Evolutionary conservation across 2,888 invertebrate species (phyloP).

Genomic region (Caenorhabditis angaria): DNA sequence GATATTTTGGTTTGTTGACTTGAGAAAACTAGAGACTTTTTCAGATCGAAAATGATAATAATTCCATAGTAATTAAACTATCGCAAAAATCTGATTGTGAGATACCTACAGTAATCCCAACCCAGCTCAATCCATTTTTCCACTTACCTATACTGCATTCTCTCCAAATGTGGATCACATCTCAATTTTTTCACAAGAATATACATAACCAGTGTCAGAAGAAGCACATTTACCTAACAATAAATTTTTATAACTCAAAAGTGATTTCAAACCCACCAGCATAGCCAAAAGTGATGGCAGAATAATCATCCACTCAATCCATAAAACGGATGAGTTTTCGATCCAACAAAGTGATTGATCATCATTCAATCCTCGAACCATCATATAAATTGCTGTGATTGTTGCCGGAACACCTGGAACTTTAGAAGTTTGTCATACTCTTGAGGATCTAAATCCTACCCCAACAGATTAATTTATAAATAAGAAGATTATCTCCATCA

Average conservation of each 20-base stretch:
- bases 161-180: slow-evolving; percentile 74
- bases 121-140: neutral
- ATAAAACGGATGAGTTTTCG: slow-evolving; percentile 38
- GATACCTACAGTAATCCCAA: no score
- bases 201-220: slow-evolving; percentile 72
- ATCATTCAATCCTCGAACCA: slow-evolving; percentile 27
- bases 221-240: slow-evolving; percentile 69
- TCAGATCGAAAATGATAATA: neutral
- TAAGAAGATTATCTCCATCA: slow-evolving; percentile 71
- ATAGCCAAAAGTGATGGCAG: slow-evolving; percentile 39
- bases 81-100: no score
- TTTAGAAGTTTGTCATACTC: neutral
- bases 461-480: slow-evolving; percentile 75
- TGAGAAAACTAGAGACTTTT: neutral
- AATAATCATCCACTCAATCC: slow-evolving; percentile 43
- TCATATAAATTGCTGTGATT: slow-evolving; percentile 27
- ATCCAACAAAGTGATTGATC: slow-evolving; percentile 41
- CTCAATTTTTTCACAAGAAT: slow-evolving; percentile 74
- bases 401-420: slow-evolving; percentile 41
- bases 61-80: no score
- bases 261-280: slow-evolving; percentile 22
- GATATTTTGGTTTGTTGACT: neutral
- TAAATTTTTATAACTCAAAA: no score
- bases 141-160: slow-evolving; percentile 74
- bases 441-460: slow-evolving; percentile 67